phyloP scores from a whole-genome alignment of 1,140 invertebrate species.

The Zaprionus tsacasi region DNA sequence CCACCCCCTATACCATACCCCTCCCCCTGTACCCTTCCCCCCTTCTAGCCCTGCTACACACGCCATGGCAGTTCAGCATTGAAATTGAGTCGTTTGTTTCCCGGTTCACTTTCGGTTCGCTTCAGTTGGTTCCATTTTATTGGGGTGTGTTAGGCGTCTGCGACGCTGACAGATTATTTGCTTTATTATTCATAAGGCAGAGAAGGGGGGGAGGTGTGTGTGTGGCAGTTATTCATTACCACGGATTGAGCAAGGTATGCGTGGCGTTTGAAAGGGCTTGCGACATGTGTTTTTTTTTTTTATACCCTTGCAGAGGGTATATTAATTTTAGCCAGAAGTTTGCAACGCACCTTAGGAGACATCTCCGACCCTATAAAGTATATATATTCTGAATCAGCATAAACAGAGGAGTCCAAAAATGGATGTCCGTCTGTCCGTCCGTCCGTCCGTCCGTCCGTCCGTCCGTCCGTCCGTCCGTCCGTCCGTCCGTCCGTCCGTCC shows the following conservation, averaged over 20 bases:
- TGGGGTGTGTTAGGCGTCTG: conserved; percentile 57
- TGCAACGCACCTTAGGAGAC: no score
- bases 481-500: no score
- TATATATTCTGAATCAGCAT: no score
- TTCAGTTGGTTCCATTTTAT: conserved; percentile 52
- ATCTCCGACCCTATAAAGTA: no score
- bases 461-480: no score
- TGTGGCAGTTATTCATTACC: conserved; percentile 53
- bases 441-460: no score
- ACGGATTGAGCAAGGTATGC: conserved; percentile 20
- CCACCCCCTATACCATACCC: not conserved
- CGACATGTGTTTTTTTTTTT: not conserved
- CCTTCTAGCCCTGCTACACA: not conserved
- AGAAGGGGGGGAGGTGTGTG: not conserved
- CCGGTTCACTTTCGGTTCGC: conserved; percentile 31
- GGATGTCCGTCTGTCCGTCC: no score
- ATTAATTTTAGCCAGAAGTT: no score
- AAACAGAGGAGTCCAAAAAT: no score
- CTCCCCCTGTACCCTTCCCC: not conserved
- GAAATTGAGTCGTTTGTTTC: conserved; percentile 76
- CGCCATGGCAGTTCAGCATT: conserved; percentile 10
- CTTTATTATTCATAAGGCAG: conserved; percentile 81
- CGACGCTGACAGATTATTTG: conserved; percentile 82
- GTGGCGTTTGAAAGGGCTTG: conserved; percentile 21
- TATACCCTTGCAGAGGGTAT: no score